phyloP scores from a whole-genome alignment of 2,888 invertebrate species.

The Drosophila paramelanica region DNA sequence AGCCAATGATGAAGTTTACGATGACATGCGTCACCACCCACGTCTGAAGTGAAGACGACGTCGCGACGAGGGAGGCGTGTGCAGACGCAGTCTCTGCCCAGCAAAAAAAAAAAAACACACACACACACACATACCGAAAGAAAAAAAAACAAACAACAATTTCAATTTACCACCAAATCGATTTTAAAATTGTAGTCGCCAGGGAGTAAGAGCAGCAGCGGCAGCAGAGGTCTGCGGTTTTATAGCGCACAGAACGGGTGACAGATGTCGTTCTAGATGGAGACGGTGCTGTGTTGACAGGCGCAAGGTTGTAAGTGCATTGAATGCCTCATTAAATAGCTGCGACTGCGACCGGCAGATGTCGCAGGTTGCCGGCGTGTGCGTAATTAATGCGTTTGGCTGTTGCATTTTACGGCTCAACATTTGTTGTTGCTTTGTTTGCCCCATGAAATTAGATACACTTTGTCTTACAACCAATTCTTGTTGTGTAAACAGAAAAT shows the following conservation, averaged over 20 bases:
- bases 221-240: conserved; percentile 61
- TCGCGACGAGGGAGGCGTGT: conserved; percentile 52
- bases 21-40: conserved; percentile 84
- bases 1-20: conserved; percentile 81
- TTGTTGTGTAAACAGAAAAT: conserved; percentile 68
- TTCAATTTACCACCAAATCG: conserved; percentile 77
- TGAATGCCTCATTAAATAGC: conserved; percentile 82
- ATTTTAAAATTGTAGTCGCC: conserved; percentile 66
- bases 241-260: conserved; percentile 69
- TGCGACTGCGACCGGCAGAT: conserved; percentile 41
- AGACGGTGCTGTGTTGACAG: conserved; percentile 62
- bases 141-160: conserved; percentile 67
- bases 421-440: conserved; percentile 42
- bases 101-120: conserved; percentile 17
- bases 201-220: conserved; percentile 37
- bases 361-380: conserved; percentile 59
- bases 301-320: conserved; percentile 72
- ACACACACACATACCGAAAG: conserved; percentile 9
- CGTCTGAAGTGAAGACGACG: conserved; percentile 50
- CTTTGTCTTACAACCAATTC: conserved; percentile 64
- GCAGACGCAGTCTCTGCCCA: conserved; percentile 45
- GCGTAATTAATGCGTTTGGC: conserved; percentile 78
- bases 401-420: conserved; percentile 67
- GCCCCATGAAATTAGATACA: conserved; percentile 74
- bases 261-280: conserved; percentile 65